Evolutionary conservation across 2,797 vertebrate genomes (phyloP).

Genomic region (Scolopax rusticola): DNA sequence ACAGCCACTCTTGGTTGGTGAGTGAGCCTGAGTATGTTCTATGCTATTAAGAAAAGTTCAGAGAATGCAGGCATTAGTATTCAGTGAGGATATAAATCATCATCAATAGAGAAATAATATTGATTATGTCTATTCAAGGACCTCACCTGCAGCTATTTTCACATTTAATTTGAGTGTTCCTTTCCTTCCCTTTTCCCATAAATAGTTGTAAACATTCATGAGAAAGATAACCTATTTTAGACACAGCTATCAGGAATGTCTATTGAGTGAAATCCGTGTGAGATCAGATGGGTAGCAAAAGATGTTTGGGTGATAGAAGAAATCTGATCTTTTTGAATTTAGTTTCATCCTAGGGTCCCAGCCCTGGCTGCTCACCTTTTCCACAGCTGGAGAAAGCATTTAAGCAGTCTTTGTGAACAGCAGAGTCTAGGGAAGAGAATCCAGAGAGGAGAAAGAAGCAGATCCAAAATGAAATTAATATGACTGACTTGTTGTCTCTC

Average conservation of each 20-base stretch:
- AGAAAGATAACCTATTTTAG: not conserved
- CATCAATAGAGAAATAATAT: not conserved
- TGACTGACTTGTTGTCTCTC: not conserved
- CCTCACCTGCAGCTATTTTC: not conserved
- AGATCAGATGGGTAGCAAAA: not conserved
- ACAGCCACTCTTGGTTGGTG: not conserved
- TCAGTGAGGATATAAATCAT: not conserved
- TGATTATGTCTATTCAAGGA: not conserved
- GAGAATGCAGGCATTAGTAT: not conserved
- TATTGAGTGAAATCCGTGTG: not conserved
- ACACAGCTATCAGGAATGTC: not conserved
- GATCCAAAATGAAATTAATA: not conserved
- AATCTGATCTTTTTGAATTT: not conserved
- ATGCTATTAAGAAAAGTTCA: not conserved
- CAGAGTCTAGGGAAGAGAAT: not conserved
- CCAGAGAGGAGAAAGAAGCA: not conserved
- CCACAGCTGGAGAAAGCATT: not conserved
- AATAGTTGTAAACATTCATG: not conserved
- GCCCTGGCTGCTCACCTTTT: not conserved
- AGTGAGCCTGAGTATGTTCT: not conserved
- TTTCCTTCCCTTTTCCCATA: not conserved
- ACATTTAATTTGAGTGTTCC: not conserved
- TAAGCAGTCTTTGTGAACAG: not conserved
- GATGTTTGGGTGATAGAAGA: not conserved
- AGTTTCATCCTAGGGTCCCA: not conserved